Evolutionary conservation across 2,797 vertebrate species (phyloP).

Genomic region (Sparidentex hasta): DNA sequence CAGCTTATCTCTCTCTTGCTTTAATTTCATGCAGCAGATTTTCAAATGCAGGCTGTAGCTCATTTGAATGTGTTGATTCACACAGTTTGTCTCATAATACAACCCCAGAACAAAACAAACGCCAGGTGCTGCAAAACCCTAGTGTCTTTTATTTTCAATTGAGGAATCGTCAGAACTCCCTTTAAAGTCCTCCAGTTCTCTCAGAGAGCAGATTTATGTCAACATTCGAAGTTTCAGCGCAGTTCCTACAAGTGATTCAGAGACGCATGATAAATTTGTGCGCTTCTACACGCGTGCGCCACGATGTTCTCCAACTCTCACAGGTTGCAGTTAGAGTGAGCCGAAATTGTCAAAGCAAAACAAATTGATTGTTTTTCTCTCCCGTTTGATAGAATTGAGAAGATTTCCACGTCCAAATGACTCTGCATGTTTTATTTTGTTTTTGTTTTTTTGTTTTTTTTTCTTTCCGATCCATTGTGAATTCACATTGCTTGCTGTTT

Average conservation of each 20-base stretch:
- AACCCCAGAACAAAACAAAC: neutral
- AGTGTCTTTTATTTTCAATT: neutral
- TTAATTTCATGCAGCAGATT: neutral
- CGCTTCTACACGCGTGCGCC: neutral
- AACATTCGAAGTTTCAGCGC: conserved; percentile 13
- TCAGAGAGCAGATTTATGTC: neutral
- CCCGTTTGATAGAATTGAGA: conserved; percentile 2
- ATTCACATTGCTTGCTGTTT: conserved; percentile 58
- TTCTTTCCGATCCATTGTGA: conserved; percentile 44
- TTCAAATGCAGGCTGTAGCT: neutral
- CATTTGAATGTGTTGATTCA: conserved; percentile 11
- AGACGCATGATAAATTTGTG: conserved; percentile 45
- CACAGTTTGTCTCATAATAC: neutral
- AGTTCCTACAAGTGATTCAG: conserved; percentile 23
- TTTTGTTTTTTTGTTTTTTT: no score
- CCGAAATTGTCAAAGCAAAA: conserved; percentile 21
- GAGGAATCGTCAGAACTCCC: neutral
- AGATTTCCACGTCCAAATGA: conserved; percentile 21
- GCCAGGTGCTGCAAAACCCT: neutral
- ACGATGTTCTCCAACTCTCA: conserved; percentile 1
- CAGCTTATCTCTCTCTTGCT: neutral
- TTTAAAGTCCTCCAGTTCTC: conserved; percentile 4
- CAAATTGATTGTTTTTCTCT: conserved; percentile 18
- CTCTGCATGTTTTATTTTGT: conserved; percentile 55
- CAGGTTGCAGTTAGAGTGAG: conserved; percentile 15